Evolutionary conservation across 1,140 invertebrate species (phyloP).

Genomic region (Eurosta solidaginis): DNA sequence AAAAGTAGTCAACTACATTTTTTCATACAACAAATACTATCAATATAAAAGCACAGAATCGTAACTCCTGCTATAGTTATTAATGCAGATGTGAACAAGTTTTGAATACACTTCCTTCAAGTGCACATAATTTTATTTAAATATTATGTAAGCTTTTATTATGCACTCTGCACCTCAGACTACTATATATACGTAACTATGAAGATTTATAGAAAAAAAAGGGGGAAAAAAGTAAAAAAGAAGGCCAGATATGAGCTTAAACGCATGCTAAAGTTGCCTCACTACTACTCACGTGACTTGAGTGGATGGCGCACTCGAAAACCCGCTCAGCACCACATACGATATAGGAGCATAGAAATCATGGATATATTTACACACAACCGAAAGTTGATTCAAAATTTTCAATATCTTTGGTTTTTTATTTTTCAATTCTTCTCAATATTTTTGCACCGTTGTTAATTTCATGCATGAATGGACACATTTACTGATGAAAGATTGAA

Average conservation of each 20-base stretch:
- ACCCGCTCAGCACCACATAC: not conserved
- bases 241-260: not conserved
- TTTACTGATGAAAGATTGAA: conserved; percentile 35
- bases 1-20: too few relatives aligned
- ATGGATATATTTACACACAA: not conserved
- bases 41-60: too few relatives aligned
- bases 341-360: not conserved
- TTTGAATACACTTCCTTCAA: conserved; percentile 31
- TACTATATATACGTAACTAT: not conserved
- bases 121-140: conserved; percentile 33
- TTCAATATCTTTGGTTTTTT: not conserved
- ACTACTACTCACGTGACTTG: not conserved
- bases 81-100: not conserved
- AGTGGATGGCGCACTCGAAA: not conserved
- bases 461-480: conserved; percentile 36
- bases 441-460: conserved; percentile 36
- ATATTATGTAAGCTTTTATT: not conserved
- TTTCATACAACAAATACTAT: too few relatives aligned
- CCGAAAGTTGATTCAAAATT: not conserved
- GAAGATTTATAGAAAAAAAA: not conserved
- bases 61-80: not conserved
- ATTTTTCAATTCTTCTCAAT: conserved; percentile 12
- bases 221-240: not conserved
- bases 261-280: not conserved
- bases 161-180: not conserved